phyloP scores from a whole-genome alignment of 1,140 invertebrate species.

The Drosophila bocqueti region DNA sequence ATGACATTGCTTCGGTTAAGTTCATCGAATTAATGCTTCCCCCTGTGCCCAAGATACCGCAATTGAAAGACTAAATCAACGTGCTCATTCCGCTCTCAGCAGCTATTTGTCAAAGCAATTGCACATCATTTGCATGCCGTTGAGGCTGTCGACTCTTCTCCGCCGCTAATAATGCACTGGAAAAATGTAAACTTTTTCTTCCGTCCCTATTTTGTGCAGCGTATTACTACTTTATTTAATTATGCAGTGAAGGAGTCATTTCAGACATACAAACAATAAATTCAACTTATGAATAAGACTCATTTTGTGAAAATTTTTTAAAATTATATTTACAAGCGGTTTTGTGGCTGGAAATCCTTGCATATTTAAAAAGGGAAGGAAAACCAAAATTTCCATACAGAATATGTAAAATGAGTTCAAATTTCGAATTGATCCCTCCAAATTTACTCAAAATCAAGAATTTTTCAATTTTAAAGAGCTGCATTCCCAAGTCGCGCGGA shows the following conservation, averaged over 20 bases:
- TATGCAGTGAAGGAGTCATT: background rate
- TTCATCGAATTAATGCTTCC: too few relatives aligned
- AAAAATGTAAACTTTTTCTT: background rate
- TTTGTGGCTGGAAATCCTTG: background rate
- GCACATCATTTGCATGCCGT: constrained; percentile 64
- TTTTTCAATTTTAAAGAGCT: background rate
- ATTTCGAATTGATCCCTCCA: rapidly evolving
- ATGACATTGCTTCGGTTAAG: background rate
- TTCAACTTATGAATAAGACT: too few relatives aligned
- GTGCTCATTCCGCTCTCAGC: constrained; percentile 11
- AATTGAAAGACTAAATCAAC: constrained; percentile 58
- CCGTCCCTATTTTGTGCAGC: background rate
- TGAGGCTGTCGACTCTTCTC: constrained; percentile 17
- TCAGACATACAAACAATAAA: too few relatives aligned
- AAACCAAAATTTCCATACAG: background rate
- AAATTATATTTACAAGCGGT: too few relatives aligned
- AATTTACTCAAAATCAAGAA: background rate
- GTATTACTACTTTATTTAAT: too few relatives aligned
- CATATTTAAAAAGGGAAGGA: background rate
- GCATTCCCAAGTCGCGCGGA: background rate
- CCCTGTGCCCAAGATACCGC: background rate
- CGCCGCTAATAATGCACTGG: constrained; percentile 17
- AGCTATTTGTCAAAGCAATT: constrained; percentile 76
- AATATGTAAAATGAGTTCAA: background rate
- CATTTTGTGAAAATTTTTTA: too few relatives aligned